Conservation (phyloP, 2,113 vertebrate species). For the Xerus inauris region DNA sequence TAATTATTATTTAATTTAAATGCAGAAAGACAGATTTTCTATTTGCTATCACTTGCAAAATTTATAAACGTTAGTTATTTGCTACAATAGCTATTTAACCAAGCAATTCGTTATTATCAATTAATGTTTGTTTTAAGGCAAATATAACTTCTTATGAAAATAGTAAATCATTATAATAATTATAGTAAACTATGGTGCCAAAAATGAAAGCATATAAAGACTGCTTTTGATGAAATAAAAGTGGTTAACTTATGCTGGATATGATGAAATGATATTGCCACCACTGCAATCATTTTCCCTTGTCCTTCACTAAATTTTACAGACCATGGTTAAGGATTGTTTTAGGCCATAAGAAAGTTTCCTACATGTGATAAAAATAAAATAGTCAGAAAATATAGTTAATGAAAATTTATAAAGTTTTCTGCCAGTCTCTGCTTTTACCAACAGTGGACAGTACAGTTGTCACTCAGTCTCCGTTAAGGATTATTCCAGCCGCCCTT, state of each 20-base stretch:
- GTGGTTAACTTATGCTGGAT: not conserved
- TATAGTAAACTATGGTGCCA: not conserved
- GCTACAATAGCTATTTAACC: not conserved
- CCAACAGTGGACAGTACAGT: not conserved
- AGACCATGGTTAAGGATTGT: not conserved
- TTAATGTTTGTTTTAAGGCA: not conserved
- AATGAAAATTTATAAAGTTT: not conserved
- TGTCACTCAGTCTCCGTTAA: no score
- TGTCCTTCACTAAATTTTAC: not conserved
- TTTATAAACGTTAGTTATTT: not conserved
- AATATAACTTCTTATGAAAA: not conserved
- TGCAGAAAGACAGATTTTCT: not conserved
- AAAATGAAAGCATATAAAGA: not conserved
- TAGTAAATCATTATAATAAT: not conserved
- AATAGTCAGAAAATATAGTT: not conserved
- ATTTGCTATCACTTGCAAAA: not conserved
- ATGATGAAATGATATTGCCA: not conserved
- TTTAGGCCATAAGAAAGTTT: not conserved
- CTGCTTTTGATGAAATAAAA: not conserved
- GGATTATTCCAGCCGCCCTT: no score
- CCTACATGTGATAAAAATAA: not conserved
- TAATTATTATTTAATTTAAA: conserved; percentile 11
- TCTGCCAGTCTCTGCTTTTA: not conserved
- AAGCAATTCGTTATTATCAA: not conserved
- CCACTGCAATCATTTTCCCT: not conserved